Evolutionary conservation across 2,113 vertebrate species (phyloP), one percentile per base, ranked within the genome.

Genomic region (Oncorhynchus tshawytscha): DNA sequence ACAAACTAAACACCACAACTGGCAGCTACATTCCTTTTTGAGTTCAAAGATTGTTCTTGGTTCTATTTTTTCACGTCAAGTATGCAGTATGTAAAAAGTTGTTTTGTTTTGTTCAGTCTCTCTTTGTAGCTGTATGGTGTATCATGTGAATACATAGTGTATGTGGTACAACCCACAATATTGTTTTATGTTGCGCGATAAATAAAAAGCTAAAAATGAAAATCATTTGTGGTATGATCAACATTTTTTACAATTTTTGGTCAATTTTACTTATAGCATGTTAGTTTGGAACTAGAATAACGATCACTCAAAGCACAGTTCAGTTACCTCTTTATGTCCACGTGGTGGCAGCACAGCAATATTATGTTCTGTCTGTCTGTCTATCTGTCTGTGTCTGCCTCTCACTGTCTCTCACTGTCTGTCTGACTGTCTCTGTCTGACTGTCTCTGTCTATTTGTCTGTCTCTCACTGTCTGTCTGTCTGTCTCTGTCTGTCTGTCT

Each of bases 131-230:
- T 94, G 94, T 94, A 91, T 92, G 92, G 93, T 94, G 93, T 94
- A 93, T 93, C 89, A 94, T 94, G 94, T 94, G 93, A 94, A 94
- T 94, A 94, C 91, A 94, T 94, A 94, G 93, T 92, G 92, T 94
- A 94, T 93, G 93, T 94, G 94, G 92, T 91, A 70, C 75, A 90
- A 69, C 72, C 92, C 92, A 94, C 92, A 88, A 92, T 94, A 93
- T 93, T 94, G 92, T 94, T 94, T 94, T 93, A 93, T 94, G 95
- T 95, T 94, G 91, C 89, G 90, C 87, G 88, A 93, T 91, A 90
- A 87, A 79, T 67, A 78, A 83, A 93, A 86, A 94, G 88, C 90
- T 88, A 86, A 84, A 92, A 92, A 92, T 94, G 89, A 92, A 86
- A 84, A 20, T 9, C 80, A 81, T 79, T 88, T 79, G 75, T 82